Evolutionary conservation across 2,888 invertebrate genomes (phyloP).

Genomic region (Catocala sponsa): DNA sequence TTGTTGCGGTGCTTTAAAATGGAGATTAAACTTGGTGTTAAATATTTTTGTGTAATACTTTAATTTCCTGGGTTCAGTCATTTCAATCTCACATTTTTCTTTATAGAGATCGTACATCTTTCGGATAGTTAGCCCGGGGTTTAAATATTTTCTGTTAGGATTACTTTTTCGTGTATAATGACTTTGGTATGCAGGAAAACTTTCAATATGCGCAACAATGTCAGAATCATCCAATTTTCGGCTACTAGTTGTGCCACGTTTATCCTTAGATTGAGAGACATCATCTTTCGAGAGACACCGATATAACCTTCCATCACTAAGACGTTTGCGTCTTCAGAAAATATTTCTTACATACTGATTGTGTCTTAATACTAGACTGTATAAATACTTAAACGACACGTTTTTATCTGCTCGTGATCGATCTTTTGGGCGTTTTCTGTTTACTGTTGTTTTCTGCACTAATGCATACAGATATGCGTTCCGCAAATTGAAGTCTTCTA

Average conservation of each 20-base stretch:
- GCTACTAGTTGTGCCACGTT: constrained; percentile 41
- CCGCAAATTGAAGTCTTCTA: constrained; percentile 38
- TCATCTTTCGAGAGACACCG: constrained; percentile 33
- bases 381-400: constrained; percentile 17
- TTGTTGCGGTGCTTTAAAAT: constrained; percentile 27
- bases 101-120: constrained; percentile 43
- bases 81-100: constrained; percentile 33
- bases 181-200: constrained; percentile 49
- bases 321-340: constrained; percentile 28
- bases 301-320: constrained; percentile 37
- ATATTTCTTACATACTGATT: constrained; percentile 28
- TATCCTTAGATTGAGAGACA: constrained; percentile 37
- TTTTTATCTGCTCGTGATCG: constrained; percentile 24
- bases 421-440: constrained; percentile 43
- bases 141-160: constrained; percentile 47
- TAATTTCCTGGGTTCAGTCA: constrained; percentile 28
- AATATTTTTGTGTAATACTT: constrained; percentile 36
- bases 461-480: constrained; percentile 42
- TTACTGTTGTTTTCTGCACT: constrained; percentile 30
- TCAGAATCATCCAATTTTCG: constrained; percentile 38
- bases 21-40: constrained; percentile 34
- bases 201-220: constrained; percentile 35
- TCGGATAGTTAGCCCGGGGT: constrained; percentile 31
- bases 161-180: constrained; percentile 47
- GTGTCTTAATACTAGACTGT: constrained; percentile 21